These are phyloP conservation scores for Beris chalybata DNA, from an alignment of 2,888 invertebrate species.

Conservation along the genomic window DNA sequence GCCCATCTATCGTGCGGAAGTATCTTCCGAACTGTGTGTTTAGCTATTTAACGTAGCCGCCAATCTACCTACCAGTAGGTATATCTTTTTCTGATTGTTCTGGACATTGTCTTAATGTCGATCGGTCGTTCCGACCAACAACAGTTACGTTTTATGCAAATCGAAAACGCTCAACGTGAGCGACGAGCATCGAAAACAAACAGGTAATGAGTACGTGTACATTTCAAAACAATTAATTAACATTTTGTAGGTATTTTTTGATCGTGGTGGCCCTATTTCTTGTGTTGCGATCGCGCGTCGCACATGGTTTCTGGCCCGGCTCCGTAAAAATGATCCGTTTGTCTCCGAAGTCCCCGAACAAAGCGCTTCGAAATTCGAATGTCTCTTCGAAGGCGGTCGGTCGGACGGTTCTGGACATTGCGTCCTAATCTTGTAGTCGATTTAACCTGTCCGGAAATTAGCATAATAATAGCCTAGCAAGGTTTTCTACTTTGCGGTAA, in stretches of 20 bases:
- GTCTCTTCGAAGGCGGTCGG: conserved; percentile 13
- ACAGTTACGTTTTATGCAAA: conserved; percentile 39
- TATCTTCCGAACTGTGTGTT: conserved; percentile 7
- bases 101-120: no score
- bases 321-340: background rate
- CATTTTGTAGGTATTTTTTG: conserved; percentile 32
- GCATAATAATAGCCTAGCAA: conserved; percentile 37
- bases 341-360: conserved; percentile 2
- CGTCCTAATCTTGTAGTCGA: conserved; percentile 24
- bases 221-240: conserved; percentile 40
- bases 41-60: background rate
- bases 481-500: conserved; percentile 32
- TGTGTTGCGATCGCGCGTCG: background rate
- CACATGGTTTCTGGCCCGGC: background rate
- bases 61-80: no score
- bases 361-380: conserved; percentile 12
- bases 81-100: no score
- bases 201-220: conserved; percentile 39
- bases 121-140: conserved; percentile 23
- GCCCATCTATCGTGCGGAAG: conserved; percentile 14
- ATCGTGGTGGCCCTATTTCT: background rate
- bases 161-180: conserved; percentile 24
- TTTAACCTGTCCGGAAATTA: conserved; percentile 31
- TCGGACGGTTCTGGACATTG: conserved; percentile 10
- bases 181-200: conserved; percentile 35